Evolutionary conservation across 2,113 vertebrate genomes (phyloP), one percentile per base, ranked within the genome.

Genomic region (Cyprinus carpio): DNA sequence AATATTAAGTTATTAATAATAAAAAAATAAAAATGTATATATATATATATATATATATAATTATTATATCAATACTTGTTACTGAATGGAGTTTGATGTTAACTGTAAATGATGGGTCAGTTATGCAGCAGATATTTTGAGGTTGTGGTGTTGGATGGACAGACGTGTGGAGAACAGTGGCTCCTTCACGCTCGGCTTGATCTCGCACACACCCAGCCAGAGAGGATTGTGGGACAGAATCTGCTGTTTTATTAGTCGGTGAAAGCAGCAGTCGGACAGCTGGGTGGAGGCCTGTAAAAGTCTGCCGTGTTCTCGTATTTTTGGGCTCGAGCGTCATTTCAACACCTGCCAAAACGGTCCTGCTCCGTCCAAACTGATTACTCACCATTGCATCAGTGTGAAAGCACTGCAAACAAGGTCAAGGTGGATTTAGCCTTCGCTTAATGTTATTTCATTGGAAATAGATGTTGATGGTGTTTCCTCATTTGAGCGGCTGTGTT

Each of bases 121-220:
- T 10, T 69, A 31, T 6, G 64, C 64, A 15, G 69, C 11, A 72
- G 71, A 34, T 64, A 87, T 90, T 91, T 71, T 16, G 67, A 84
- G 84, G 78, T 85, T 23, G 18, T 77, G 15, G 11, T 76, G 75
- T 76, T 31, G 13, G 37, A 82, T 84, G 86, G 37, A 34, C 34
- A 34, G 43, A 49, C 0, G 46, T 15, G 46, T 49, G 46, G 65
- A 90, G 88, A 91, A 90, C 84, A 69, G 89, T 88, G 91, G 40
- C 43, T 46, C 43, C 43, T 46, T 46, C 2, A 46, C 43, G 88
- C 87, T 60, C 85, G 64, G 89, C 87, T 89, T 90, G 82, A 85
- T 81, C 84, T 88, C 85, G 88, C 89, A 86, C 91, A 89, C 90
- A 93, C 90, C 82, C 54, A 75, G 72, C 81, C 75, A 89, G 90